These are phyloP conservation scores for Agapostemon virescens DNA, from an alignment of 2,888 invertebrate species.

Conservation along the genomic window DNA sequence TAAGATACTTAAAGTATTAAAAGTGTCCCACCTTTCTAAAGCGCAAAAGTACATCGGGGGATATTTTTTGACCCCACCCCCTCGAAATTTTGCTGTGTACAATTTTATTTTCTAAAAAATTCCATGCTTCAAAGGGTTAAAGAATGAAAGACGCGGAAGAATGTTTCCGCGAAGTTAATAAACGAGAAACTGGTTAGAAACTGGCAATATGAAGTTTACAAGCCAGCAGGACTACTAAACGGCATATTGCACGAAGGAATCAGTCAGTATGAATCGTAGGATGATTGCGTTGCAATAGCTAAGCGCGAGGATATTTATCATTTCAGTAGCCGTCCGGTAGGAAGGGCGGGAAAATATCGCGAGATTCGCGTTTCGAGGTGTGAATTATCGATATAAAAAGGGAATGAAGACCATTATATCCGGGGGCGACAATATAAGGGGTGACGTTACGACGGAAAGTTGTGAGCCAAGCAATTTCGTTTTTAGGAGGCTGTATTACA, in stretches of 20 bases:
- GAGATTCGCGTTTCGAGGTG: constrained; percentile 20
- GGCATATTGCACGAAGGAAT: neutral
- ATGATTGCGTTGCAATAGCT: neutral
- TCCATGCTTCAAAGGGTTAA: too few relatives aligned
- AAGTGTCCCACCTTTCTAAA: too few relatives aligned
- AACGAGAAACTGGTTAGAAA: neutral
- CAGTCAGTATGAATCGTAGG: neutral
- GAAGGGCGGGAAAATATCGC: constrained; percentile 24
- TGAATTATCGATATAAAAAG: constrained; percentile 50
- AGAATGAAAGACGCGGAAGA: neutral
- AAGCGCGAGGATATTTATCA: constrained; percentile 4
- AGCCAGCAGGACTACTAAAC: neutral
- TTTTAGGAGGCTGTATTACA: constrained; percentile 53
- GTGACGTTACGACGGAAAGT: constrained; percentile 52
- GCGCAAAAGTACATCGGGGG: too few relatives aligned
- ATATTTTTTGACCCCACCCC: too few relatives aligned
- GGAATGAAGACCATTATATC: constrained; percentile 47
- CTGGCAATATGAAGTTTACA: neutral
- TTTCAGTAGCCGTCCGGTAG: neutral
- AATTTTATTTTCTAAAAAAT: too few relatives aligned
- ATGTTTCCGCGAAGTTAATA: neutral
- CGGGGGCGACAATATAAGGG: constrained; percentile 45
- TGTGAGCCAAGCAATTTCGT: constrained; percentile 63
- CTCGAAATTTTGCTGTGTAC: too few relatives aligned
- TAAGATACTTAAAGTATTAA: too few relatives aligned